These are phyloP conservation scores for Drosophila ohnishii DNA, from an alignment of 1,140 invertebrate species.

Conservation along the genomic window DNA sequence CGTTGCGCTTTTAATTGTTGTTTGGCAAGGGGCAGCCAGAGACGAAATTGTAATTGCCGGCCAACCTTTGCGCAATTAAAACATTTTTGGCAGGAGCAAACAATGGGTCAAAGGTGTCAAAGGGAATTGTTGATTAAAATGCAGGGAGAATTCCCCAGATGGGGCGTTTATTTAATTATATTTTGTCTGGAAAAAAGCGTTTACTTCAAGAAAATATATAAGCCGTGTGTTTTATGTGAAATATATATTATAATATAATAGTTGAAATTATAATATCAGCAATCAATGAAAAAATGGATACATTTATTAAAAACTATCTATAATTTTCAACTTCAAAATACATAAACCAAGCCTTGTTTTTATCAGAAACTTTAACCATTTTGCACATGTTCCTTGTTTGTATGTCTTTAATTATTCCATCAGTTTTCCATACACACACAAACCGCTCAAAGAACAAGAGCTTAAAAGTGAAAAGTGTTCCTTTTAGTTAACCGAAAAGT, in stretches of 20 bases:
- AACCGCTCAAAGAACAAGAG: not conserved
- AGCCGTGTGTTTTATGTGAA: not conserved
- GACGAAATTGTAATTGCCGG: conserved; percentile 30
- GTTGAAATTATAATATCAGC: not conserved
- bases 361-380: not conserved
- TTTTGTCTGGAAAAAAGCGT: too few relatives aligned
- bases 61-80: conserved; percentile 59
- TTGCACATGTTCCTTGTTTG: too few relatives aligned
- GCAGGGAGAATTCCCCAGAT: not conserved
- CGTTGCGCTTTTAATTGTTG: conserved; percentile 70
- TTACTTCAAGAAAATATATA: not conserved
- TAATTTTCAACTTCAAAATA: not conserved
- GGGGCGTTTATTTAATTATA: not conserved
- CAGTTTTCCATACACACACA: not conserved
- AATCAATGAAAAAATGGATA: not conserved
- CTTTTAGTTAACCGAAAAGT: conserved; percentile 19
- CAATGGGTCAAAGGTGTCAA: conserved; percentile 25
- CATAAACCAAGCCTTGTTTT: not conserved
- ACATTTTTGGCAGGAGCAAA: conserved; percentile 31
- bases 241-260: not conserved
- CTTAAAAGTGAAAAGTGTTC: conserved; percentile 3
- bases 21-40: conserved; percentile 50
- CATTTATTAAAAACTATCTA: not conserved
- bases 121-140: conserved; percentile 6
- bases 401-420: not conserved